Evolutionary conservation across 2,113 vertebrate genomes (phyloP).

Genomic region (Hepsetus odoe): DNA sequence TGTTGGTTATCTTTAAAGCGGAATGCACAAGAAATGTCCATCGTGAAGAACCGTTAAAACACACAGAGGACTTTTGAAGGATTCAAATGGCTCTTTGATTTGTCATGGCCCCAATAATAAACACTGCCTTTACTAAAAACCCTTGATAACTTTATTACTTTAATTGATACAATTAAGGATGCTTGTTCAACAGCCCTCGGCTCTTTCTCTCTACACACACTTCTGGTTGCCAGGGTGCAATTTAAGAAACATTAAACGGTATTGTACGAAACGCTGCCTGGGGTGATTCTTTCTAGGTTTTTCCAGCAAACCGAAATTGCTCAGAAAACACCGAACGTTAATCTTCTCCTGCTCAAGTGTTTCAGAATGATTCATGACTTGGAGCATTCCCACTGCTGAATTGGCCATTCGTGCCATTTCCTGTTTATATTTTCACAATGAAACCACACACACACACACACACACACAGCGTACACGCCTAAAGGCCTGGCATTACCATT

Average conservation of each 20-base stretch:
- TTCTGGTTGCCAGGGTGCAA: not conserved
- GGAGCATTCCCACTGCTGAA: slow-evolving; percentile 65
- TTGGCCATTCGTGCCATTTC: slow-evolving; percentile 65
- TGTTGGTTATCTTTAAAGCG: too few species aligned
- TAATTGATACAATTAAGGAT: slow-evolving; percentile 6
- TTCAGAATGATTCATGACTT: slow-evolving; percentile 66
- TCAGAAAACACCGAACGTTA: slow-evolving; percentile 33
- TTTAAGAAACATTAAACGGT: slow-evolving; percentile 7
- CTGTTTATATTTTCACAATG: slow-evolving; percentile 68
- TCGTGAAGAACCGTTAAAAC: too few species aligned
- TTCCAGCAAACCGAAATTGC: slow-evolving; percentile 31
- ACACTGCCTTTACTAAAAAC: too few species aligned
- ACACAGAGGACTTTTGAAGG: too few species aligned
- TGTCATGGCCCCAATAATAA: too few species aligned
- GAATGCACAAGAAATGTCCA: too few species aligned
- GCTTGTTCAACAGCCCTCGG: not conserved
- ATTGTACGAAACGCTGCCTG: slow-evolving; percentile 7
- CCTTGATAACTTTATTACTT: not conserved
- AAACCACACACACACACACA: not conserved
- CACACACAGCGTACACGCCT: slow-evolving; percentile 47
- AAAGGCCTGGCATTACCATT: slow-evolving; percentile 59
- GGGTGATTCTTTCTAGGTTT: slow-evolving; percentile 6
- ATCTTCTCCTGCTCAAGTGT: slow-evolving; percentile 28
- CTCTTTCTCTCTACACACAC: not conserved
- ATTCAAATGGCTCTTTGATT: too few species aligned